phyloP scores from a whole-genome alignment of 2,888 invertebrate species.

The Zeuzera pyrina region DNA sequence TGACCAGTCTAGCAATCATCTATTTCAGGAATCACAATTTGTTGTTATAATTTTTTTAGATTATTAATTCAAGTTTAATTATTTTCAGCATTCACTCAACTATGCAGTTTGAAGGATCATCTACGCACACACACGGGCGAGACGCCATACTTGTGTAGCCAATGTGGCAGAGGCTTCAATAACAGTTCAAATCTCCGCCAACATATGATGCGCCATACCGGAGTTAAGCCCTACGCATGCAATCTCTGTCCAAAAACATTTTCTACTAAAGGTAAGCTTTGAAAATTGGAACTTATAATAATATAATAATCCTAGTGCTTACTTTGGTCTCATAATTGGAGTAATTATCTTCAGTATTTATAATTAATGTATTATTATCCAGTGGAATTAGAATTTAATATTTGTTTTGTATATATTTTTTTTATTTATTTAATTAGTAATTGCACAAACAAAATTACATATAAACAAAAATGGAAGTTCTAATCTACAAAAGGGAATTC shows the following conservation, averaged over 20 bases:
- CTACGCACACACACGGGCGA: constrained; percentile 69
- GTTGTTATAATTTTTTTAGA: background rate
- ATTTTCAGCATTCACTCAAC: constrained; percentile 60
- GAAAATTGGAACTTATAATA: no score
- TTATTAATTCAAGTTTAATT: background rate
- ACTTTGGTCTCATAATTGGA: no score
- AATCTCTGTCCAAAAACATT: constrained; percentile 72
- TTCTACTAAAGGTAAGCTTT: constrained; percentile 57
- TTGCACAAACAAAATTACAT: no score
- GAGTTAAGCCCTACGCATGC: constrained; percentile 67
- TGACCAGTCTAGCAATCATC: no score
- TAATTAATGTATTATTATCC: no score
- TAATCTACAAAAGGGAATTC: no score
- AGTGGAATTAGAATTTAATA: no score
- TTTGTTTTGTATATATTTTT: no score
- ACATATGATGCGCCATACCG: constrained; percentile 70
- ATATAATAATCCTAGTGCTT: no score
- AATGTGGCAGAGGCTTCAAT: constrained; percentile 71
- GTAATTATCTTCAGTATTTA: no score
- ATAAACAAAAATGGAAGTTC: no score
- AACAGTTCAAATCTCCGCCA: constrained; percentile 72
- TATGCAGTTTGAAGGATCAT: constrained; percentile 71
- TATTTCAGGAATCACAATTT: background rate
- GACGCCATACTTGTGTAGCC: constrained; percentile 67
- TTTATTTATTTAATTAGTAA: no score